phyloP scores from a whole-genome alignment of 2,888 invertebrate species.

The Danaus chrysippus region DNA sequence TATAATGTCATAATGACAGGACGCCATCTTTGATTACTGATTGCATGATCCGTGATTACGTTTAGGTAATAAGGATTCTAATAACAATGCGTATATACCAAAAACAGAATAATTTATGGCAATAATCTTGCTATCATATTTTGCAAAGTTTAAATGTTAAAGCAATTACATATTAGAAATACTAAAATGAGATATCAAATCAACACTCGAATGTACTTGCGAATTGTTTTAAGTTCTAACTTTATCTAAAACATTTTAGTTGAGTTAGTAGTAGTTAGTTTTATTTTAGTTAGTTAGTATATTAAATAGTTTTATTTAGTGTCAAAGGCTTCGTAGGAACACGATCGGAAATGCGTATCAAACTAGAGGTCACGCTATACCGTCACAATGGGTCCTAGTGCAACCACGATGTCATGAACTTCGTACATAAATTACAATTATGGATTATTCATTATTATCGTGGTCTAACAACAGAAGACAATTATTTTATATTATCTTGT shows the following conservation, averaged over 20 bases:
- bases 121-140: not conserved
- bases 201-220: not conserved
- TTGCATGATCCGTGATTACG: constrained; percentile 26
- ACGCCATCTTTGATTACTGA: constrained; percentile 38
- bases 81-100: constrained; percentile 24
- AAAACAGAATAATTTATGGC: constrained; percentile 13
- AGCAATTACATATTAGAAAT: not conserved
- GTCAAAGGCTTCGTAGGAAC: constrained; percentile 18
- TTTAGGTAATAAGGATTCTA: constrained; percentile 26
- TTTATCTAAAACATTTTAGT: too few species aligned
- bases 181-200: not conserved
- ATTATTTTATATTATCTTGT: too few species aligned
- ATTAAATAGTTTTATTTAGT: constrained; percentile 2
- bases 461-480: too few species aligned
- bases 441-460: not conserved
- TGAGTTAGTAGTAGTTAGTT: too few species aligned
- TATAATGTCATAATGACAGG: constrained; percentile 32
- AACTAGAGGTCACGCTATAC: constrained; percentile 50
- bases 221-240: too few species aligned
- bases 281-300: not conserved
- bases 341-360: constrained; percentile 40
- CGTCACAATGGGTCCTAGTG: constrained; percentile 28
- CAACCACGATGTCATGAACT: constrained; percentile 38
- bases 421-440: constrained; percentile 8
- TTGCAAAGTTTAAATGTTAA: constrained; percentile 6